A percentile compares a stretch with the other conserved stretches of the same genome.
These are phyloP conservation scores for Phragmatobia fuliginosa DNA, from an alignment of 2,888 invertebrate genomes.

Conservation along the genomic window DNA sequence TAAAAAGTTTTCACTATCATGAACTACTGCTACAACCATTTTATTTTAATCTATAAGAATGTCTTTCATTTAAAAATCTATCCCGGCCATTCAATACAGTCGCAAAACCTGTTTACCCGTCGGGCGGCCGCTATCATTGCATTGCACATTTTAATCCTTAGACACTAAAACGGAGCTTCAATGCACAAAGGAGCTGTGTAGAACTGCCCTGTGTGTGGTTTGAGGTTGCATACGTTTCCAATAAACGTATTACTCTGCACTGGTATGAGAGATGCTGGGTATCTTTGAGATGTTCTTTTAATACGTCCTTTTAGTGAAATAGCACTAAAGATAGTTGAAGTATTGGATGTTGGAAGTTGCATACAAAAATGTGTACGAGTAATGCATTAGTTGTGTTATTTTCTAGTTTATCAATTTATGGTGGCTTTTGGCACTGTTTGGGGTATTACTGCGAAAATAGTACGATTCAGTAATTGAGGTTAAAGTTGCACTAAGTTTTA, in stretches of 20 bases:
- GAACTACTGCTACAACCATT: no score
- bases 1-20: no score
- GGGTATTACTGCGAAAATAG: no score
- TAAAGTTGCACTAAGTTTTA: no score
- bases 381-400: neutral
- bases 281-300: neutral
- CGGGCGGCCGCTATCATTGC: neutral
- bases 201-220: neutral
- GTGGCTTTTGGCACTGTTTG: neutral
- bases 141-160: neutral
- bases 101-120: neutral
- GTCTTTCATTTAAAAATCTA: neutral
- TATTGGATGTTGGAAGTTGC: neutral
- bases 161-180: neutral
- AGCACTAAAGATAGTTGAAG: neutral
- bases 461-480: no score
- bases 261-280: neutral
- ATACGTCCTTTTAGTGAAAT: neutral
- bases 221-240: neutral
- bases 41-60: neutral
- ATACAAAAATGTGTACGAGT: neutral
- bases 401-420: neutral
- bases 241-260: neutral
- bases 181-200: neutral
- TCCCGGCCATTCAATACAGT: neutral